These are phyloP conservation scores for Caiman crocodilus DNA, from an alignment of 2,797 vertebrate genomes.

Conservation along the genomic window DNA sequence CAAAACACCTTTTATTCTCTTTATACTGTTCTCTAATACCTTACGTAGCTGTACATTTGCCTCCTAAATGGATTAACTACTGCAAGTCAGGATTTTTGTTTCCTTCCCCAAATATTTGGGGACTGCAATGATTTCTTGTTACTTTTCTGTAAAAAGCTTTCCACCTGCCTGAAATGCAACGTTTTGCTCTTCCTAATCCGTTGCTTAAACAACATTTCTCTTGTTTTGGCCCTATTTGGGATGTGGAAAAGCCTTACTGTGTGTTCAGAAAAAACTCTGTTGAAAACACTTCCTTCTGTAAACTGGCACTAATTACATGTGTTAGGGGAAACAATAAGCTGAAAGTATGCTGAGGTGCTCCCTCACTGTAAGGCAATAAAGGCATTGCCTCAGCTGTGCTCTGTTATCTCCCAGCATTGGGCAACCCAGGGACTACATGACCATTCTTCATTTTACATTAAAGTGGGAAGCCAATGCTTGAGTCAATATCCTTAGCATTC, in stretches of 20 bases:
- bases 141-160: too few species aligned
- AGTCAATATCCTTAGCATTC: not conserved
- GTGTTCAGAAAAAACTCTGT: too few species aligned
- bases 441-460: not conserved
- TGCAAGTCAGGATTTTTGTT: not conserved
- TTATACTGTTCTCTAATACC: not conserved
- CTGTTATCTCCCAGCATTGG: not conserved
- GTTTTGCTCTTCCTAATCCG: too few species aligned
- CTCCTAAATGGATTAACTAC: not conserved
- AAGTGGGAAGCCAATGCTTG: too few species aligned
- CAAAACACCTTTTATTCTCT: not conserved
- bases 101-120: not conserved
- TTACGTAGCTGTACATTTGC: not conserved
- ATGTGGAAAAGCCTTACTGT: too few species aligned
- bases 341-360: not conserved
- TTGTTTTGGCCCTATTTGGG: too few species aligned
- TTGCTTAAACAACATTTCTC: too few species aligned
- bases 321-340: not conserved
- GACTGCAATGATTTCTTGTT: too few species aligned
- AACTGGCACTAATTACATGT: too few species aligned
- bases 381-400: not conserved
- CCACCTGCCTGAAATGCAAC: too few species aligned
- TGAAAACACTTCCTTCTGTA: too few species aligned
- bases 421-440: rapidly evolving
- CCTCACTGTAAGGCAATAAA: not conserved